Evolutionary conservation across 2,888 invertebrate genomes (phyloP).

Genomic region (Aphidoletes aphidimyza): DNA sequence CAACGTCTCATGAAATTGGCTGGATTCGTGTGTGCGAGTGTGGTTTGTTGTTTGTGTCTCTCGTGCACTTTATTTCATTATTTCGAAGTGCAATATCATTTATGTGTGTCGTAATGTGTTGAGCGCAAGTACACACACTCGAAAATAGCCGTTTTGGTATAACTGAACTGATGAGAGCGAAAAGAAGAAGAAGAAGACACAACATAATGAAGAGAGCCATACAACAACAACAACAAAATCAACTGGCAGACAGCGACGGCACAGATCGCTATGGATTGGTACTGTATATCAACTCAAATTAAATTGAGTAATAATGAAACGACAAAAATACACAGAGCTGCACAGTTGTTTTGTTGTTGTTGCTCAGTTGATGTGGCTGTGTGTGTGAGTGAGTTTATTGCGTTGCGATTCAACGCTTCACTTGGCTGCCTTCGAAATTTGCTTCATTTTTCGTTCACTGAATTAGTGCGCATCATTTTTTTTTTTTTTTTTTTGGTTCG

Average conservation of each 20-base stretch:
- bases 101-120: background rate
- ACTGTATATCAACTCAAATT: constrained; percentile 19
- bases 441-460: background rate
- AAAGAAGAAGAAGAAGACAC: background rate
- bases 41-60: background rate
- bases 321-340: constrained; percentile 7
- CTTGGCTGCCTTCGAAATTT: background rate
- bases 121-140: background rate
- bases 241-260: background rate
- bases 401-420: background rate
- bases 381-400: too few relatives aligned
- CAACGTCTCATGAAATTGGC: background rate
- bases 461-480: too few relatives aligned
- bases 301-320: constrained; percentile 33
- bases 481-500: too few relatives aligned
- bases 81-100: constrained; percentile 27
- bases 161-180: constrained; percentile 8
- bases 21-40: too few relatives aligned
- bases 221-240: too few relatives aligned
- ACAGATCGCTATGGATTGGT: constrained; percentile 8
- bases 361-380: background rate
- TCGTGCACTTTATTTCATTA: background rate
- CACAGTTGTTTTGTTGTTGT: background rate
- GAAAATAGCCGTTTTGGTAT: background rate
- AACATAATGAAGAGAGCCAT: background rate